phyloP scores from a whole-genome alignment of 2,797 vertebrate species.

The Artibeus lituratus region DNA sequence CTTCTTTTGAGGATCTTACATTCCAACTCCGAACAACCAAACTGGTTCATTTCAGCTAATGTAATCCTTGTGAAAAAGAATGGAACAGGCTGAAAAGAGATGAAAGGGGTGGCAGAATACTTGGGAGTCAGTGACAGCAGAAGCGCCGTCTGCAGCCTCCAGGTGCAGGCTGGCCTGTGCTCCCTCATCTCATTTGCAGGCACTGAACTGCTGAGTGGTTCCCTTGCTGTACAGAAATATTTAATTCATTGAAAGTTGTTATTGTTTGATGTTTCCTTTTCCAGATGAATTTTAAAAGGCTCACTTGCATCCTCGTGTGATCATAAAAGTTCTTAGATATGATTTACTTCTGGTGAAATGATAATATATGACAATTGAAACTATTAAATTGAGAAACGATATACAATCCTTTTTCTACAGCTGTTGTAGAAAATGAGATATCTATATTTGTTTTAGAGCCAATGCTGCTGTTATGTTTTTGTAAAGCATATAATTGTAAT shows the following conservation, averaged over 20 bases:
- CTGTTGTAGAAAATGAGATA: constrained; percentile 49
- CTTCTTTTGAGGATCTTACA: background rate
- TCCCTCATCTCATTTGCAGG: background rate
- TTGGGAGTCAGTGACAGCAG: background rate
- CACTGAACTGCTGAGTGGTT: background rate
- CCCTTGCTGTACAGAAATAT: background rate
- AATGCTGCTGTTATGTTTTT: background rate
- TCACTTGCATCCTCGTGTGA: background rate
- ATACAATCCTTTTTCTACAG: constrained; percentile 20
- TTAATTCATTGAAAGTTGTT: background rate
- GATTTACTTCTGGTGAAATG: constrained; percentile 46
- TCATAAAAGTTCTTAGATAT: constrained; percentile 23
- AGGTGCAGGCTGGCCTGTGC: fast-evolving
- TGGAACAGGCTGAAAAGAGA: background rate
- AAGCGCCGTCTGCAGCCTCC: background rate
- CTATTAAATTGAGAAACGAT: constrained; percentile 63
- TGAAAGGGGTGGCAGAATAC: background rate
- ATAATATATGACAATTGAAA: constrained; percentile 42
- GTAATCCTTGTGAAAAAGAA: background rate
- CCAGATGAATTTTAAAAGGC: constrained; percentile 22
- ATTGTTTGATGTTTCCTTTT: constrained; percentile 34
- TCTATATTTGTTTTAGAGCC: constrained; percentile 33
- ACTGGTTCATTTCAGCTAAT: background rate
- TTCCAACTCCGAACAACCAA: background rate
- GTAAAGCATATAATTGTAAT: constrained; percentile 25